Percentiles rank a stretch among this genome's conserved stretches.
phyloP scores from a whole-genome alignment of 2,888 invertebrate species.

The Lasioglossum figueresi region DNA sequence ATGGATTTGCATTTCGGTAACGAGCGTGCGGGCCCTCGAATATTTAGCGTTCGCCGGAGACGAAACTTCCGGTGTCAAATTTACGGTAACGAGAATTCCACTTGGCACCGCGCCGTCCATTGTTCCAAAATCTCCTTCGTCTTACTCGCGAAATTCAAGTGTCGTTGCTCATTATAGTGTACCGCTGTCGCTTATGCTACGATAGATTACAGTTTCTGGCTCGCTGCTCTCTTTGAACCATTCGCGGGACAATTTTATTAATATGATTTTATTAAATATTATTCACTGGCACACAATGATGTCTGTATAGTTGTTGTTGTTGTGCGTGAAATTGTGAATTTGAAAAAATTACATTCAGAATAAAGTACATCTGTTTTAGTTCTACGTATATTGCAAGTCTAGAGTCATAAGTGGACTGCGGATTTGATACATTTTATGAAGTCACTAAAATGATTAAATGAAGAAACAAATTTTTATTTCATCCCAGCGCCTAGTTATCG shows the following conservation, averaged over 20 bases:
- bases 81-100: not conserved
- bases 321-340: not conserved
- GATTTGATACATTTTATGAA: not conserved
- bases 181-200: no score
- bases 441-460: no score
- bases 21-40: slow-evolving; percentile 30
- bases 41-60: slow-evolving; percentile 26
- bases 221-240: not conserved
- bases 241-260: no score
- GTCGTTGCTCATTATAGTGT: not conserved
- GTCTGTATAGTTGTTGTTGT: no score
- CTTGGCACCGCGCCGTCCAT: not conserved
- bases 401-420: not conserved
- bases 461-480: no score
- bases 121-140: not conserved
- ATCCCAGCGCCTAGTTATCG: no score
- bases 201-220: not conserved
- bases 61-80: slow-evolving; percentile 25
- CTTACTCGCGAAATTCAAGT: not conserved
- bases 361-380: not conserved
- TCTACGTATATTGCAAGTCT: not conserved
- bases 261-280: no score
- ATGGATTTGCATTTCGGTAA: slow-evolving; percentile 58
- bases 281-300: no score
- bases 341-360: not conserved